These are phyloP conservation scores for Pogonus chalceus DNA, from an alignment of 1,140 invertebrate genomes.

Conservation along the genomic window DNA sequence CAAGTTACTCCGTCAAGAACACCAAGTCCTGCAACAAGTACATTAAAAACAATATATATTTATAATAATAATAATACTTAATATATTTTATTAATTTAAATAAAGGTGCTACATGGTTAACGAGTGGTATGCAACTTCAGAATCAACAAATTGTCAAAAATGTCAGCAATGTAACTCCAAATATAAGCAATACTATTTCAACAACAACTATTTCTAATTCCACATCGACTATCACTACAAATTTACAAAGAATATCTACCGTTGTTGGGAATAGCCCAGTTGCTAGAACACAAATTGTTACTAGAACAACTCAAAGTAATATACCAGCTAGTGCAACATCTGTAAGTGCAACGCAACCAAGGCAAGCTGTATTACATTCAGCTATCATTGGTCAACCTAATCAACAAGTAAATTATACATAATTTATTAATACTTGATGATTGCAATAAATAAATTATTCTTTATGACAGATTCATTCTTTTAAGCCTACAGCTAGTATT, in stretches of 20 bases:
- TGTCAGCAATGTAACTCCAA: slow-evolving; percentile 2
- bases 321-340: slow-evolving; percentile 20
- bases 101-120: neutral
- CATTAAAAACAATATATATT: neutral
- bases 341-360: slow-evolving; percentile 24
- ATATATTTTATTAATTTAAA: neutral
- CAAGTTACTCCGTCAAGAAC: slow-evolving; percentile 22
- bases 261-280: slow-evolving; percentile 24
- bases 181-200: slow-evolving; percentile 28
- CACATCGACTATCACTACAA: slow-evolving; percentile 30
- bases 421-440: neutral
- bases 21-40: slow-evolving; percentile 26
- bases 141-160: neutral
- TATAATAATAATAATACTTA: neutral
- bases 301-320: slow-evolving; percentile 16
- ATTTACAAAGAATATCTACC: slow-evolving; percentile 28
- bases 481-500: slow-evolving; percentile 23
- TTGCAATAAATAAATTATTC: neutral
- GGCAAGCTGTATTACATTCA: slow-evolving; percentile 29
- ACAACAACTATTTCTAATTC: slow-evolving; percentile 28
- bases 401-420: slow-evolving; percentile 7
- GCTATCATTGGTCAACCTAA: slow-evolving; percentile 27
- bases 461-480: slow-evolving; percentile 28
- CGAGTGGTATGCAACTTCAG: neutral
- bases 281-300: slow-evolving; percentile 25